These are phyloP conservation scores for Vireo griseus DNA, from an alignment of 2,797 vertebrate genomes.

Conservation along the genomic window DNA sequence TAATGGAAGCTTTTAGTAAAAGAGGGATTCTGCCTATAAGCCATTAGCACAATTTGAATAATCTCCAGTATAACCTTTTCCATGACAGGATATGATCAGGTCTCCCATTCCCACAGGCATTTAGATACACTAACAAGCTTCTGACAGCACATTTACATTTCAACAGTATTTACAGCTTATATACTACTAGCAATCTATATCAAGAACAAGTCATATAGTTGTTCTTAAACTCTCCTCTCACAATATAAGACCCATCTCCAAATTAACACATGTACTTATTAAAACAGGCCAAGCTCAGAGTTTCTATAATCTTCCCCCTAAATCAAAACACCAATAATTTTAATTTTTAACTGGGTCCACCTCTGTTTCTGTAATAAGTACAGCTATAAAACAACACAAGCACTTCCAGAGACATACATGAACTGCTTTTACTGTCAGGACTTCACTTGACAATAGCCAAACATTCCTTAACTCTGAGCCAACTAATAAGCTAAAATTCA, in stretches of 20 bases:
- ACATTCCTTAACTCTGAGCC: neutral
- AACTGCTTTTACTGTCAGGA: slow-evolving; percentile 20
- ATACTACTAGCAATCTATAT: neutral
- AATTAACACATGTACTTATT: neutral
- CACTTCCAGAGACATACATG: slow-evolving; percentile 2
- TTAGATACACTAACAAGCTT: neutral
- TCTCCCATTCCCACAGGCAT: neutral
- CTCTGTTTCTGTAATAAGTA: neutral
- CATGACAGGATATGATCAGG: neutral
- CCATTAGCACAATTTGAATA: neutral
- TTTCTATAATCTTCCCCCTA: neutral
- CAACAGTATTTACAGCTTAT: slow-evolving; percentile 3
- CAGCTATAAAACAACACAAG: slow-evolving; percentile 21
- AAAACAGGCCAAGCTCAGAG: neutral
- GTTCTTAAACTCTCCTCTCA: neutral
- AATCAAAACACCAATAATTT: neutral
- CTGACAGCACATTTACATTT: neutral
- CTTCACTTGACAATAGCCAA: slow-evolving; percentile 28
- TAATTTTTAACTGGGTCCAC: neutral
- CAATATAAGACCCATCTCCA: neutral
- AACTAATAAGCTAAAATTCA: slow-evolving; percentile 1
- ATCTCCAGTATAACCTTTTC: neutral
- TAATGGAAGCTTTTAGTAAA: slow-evolving; percentile 7
- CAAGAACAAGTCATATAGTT: neutral
- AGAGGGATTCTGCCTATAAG: neutral